These are phyloP conservation scores for Atta cephalotes DNA, from an alignment of 1,140 invertebrate species.

Conservation along the genomic window DNA sequence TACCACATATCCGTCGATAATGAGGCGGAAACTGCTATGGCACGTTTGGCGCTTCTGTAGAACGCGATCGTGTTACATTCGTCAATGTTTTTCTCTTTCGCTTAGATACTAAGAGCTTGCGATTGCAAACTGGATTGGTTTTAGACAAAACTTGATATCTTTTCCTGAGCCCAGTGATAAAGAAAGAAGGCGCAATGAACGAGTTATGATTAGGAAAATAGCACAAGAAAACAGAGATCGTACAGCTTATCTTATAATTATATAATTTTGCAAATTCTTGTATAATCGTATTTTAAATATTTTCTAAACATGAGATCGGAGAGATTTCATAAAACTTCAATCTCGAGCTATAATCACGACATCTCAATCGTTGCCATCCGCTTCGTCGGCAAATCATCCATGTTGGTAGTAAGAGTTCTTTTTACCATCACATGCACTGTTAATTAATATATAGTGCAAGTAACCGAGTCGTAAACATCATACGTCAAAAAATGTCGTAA, in stretches of 20 bases:
- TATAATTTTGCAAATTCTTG: background rate
- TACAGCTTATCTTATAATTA: background rate
- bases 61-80: conserved; percentile 45
- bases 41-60: conserved; percentile 51
- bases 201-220: conserved; percentile 14
- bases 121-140: background rate
- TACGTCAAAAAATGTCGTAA: background rate
- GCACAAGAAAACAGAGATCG: background rate
- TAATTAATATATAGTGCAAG: conserved; percentile 31
- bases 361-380: conserved; percentile 6
- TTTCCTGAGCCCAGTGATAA: background rate
- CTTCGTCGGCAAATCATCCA: background rate
- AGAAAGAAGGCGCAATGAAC: background rate
- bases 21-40: conserved; percentile 42
- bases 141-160: background rate
- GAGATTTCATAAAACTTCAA: conserved; percentile 3
- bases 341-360: background rate
- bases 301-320: background rate
- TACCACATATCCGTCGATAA: conserved; percentile 57
- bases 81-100: conserved; percentile 12
- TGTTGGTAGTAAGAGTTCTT: background rate
- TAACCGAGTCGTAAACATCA: background rate
- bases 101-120: conserved; percentile 15
- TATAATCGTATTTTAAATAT: conserved; percentile 8
- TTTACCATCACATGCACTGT: background rate